A percentile compares a stretch with the other conserved stretches of the same genome.
Conservation (phyloP, 2,888 invertebrate genomes). For the Calliopum simillimum region DNA sequence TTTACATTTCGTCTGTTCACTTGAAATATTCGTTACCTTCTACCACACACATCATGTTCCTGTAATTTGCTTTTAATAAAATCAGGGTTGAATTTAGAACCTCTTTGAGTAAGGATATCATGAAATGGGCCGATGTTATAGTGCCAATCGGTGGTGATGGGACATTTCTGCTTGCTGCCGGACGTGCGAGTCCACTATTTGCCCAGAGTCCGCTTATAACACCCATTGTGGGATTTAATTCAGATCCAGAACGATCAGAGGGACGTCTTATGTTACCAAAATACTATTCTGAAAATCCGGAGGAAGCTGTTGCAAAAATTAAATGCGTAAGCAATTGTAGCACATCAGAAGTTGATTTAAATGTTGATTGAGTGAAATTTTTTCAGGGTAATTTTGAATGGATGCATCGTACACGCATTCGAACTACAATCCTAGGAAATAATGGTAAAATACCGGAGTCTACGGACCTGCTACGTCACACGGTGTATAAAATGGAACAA, state of each 20-base stretch:
- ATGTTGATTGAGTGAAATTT: slow-evolving; percentile 19
- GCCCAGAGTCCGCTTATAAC: slow-evolving; percentile 71
- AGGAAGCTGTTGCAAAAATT: slow-evolving; percentile 81
- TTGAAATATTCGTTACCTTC: not conserved
- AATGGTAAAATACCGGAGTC: slow-evolving; percentile 68
- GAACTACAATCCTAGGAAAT: slow-evolving; percentile 83
- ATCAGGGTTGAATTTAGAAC: slow-evolving; percentile 67
- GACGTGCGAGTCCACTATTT: slow-evolving; percentile 65
- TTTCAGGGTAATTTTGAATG: slow-evolving; percentile 83
- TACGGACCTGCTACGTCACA: slow-evolving; percentile 68
- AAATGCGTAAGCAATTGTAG: slow-evolving; percentile 72
- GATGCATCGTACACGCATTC: slow-evolving; percentile 89
- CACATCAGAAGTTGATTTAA: not conserved
- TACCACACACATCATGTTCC: not conserved
- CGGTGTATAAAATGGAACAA: slow-evolving; percentile 64
- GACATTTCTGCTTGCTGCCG: slow-evolving; percentile 94
- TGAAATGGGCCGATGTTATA: slow-evolving; percentile 92
- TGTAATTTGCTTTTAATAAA: slow-evolving; percentile 51
- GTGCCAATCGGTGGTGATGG: slow-evolving; percentile 96
- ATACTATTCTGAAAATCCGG: slow-evolving; percentile 83
- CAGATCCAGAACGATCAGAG: slow-evolving; percentile 92
- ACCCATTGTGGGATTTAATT: slow-evolving; percentile 97
- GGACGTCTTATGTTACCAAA: slow-evolving; percentile 92
- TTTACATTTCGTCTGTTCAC: too few relatives aligned
- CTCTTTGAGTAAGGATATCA: slow-evolving; percentile 71